Evolutionary conservation across 2,113 vertebrate species (phyloP).

Genomic region (Chaenocephalus aceratus): DNA sequence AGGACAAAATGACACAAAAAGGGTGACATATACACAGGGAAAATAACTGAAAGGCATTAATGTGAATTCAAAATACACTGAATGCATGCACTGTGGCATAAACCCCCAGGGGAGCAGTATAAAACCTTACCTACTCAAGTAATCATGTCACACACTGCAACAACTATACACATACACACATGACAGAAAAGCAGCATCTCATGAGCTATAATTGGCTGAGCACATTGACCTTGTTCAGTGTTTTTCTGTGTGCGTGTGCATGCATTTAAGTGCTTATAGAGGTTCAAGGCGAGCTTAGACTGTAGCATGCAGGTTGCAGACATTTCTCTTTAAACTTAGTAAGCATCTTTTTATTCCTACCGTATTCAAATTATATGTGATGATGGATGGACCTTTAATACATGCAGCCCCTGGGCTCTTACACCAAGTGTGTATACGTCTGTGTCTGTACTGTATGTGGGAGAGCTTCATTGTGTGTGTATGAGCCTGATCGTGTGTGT

Average conservation of each 20-base stretch:
- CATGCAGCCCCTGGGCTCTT: conserved; percentile 59
- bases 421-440: conserved; percentile 17
- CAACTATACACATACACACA: conserved; percentile 1
- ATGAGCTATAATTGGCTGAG: conserved; percentile 52
- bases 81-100: conserved; percentile 48
- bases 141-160: conserved; percentile 50
- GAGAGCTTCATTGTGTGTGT: background rate
- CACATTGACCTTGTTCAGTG: conserved; percentile 54
- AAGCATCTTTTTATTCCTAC: conserved; percentile 70
- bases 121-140: conserved; percentile 54
- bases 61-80: conserved; percentile 50
- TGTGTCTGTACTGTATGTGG: background rate
- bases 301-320: conserved; percentile 46
- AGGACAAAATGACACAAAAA: conserved; percentile 31
- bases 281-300: conserved; percentile 34
- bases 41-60: conserved; percentile 40
- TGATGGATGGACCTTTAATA: conserved; percentile 77
- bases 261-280: conserved; percentile 52
- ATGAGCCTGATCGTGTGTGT: conserved; percentile 11
- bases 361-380: conserved; percentile 77
- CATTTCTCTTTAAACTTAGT: conserved; percentile 63
- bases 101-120: conserved; percentile 43
- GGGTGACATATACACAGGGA: conserved; percentile 21
- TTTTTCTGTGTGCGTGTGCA: conserved; percentile 19
- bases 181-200: conserved; percentile 34